phyloP scores from a whole-genome alignment of 1,140 invertebrate species.

The Chrysomallon squamiferum region DNA sequence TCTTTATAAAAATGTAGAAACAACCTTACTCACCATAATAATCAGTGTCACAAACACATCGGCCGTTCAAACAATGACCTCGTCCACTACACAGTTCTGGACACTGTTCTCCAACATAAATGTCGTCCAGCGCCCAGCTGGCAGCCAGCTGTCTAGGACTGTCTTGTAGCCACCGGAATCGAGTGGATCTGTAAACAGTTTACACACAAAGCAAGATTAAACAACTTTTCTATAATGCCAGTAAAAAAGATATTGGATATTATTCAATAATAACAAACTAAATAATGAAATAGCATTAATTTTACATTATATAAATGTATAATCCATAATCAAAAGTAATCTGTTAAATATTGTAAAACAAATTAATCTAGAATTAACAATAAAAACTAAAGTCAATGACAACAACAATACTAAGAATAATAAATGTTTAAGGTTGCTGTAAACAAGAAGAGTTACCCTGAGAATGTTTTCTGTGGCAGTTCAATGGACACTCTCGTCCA shows the following conservation, averaged over 20 bases:
- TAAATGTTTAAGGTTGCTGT: too few species aligned
- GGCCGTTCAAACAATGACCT: slow-evolving; percentile 61
- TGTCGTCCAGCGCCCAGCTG: slow-evolving; percentile 64
- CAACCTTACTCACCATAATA: slow-evolving; percentile 26
- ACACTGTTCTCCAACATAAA: slow-evolving; percentile 64
- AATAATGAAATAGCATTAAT: too few species aligned
- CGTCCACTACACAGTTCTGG: slow-evolving; percentile 61
- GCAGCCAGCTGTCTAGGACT: slow-evolving; percentile 29
- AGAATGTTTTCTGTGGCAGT: slow-evolving; percentile 61
- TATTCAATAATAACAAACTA: too few species aligned
- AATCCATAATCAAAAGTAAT: too few species aligned
- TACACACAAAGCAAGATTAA: slow-evolving; percentile 9
- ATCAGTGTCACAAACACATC: slow-evolving; percentile 61
- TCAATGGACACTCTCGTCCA: slow-evolving; percentile 63
- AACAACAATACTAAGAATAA: too few species aligned
- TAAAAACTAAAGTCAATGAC: too few species aligned
- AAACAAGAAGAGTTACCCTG: slow-evolving; percentile 62
- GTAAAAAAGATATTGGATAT: too few species aligned
- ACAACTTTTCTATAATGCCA: not conserved
- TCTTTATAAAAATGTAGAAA: too few species aligned
- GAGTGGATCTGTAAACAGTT: slow-evolving; percentile 53
- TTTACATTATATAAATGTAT: too few species aligned
- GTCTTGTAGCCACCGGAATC: slow-evolving; percentile 64
- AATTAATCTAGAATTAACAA: too few species aligned
- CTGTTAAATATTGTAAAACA: too few species aligned